A percentile compares a stretch with the other conserved stretches of the same genome.
These are phyloP conservation scores for Metopolophium dirhodum DNA, from an alignment of 1,140 invertebrate species.

Conservation along the genomic window DNA sequence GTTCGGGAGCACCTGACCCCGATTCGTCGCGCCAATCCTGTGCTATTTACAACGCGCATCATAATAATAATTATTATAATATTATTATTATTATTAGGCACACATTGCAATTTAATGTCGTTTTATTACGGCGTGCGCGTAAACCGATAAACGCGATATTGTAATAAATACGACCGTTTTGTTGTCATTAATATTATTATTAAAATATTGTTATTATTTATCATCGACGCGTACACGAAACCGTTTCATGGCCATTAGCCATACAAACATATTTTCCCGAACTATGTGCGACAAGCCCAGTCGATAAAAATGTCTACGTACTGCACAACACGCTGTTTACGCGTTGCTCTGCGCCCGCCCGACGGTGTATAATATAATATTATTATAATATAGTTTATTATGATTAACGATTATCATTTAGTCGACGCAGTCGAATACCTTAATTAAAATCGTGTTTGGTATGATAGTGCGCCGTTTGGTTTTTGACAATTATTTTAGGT, in stretches of 20 bases:
- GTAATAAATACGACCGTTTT: background rate
- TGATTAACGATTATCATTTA: slow-evolving; percentile 1
- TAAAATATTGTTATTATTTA: background rate
- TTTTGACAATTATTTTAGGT: background rate
- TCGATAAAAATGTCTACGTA: slow-evolving; percentile 20
- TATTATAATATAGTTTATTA: background rate
- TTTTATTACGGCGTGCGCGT: background rate
- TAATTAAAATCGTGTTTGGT: background rate
- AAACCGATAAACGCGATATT: background rate
- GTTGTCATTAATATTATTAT: background rate
- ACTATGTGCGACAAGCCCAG: slow-evolving; percentile 7
- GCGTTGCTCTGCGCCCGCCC: background rate
- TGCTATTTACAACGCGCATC: background rate
- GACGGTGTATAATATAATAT: background rate
- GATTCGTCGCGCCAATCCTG: background rate
- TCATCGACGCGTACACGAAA: background rate
- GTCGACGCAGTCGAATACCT: background rate
- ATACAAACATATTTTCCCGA: slow-evolving; percentile 6
- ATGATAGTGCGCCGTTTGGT: background rate
- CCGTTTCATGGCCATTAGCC: slow-evolving; percentile 18
- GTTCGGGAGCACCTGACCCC: slow-evolving; percentile 7
- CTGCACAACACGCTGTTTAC: background rate
- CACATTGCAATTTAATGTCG: background rate
- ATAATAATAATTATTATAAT: too few species aligned
- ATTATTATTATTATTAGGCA: background rate